Base-by-base conservation (phyloP, 1,140 invertebrate genomes). In the Temnothorax longispinosus region DNA sequence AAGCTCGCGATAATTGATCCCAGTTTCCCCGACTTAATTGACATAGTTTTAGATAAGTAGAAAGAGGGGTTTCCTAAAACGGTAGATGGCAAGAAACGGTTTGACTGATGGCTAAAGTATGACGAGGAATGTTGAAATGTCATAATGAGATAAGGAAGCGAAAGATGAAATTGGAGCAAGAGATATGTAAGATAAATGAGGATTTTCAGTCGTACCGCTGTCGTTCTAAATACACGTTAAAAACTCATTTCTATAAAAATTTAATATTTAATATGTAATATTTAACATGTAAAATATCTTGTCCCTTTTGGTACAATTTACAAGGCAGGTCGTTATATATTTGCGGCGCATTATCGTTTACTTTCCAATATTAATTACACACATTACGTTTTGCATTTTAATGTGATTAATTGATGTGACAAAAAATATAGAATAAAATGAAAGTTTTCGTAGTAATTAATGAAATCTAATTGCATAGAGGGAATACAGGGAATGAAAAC, bases 1-100 rank as follows among this genome's bases (percentile, higher is more conserved):
- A 13, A 13, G 21, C 69, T 8, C 44, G 69, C 85, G 67, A 85
- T 85, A 85, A 76, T 87, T 69, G 71, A 85, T 86, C 64, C 85
- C 21, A 56, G 41, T 78, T 77, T 65, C 60, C 60, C 56, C 60
- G 74, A 65, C 74, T 44, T 78, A 80, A 76, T 85, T 78, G 84
- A 72, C 69, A 84, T 84, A 84, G 80, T 84, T 84, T 84, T 21
- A 60, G 69, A 62, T 60, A 84, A 84, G 69, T 84, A 35, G 0
- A 41, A 74, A 60, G 50, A 13, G 56, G 38, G 60, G 41, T 27
- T 74, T 35, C 44, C 54, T 35, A 65, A 78, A 78, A 50, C 18
- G 44, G 13, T 13, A 5, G 7, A 7, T 38, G 44, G 54, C 41
- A 50, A 74, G 69, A 84, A 74, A 56, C 10, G 32, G 44, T 21